phyloP scores from a whole-genome alignment of 2,888 invertebrate genomes.

The Augochlorella aurata region DNA sequence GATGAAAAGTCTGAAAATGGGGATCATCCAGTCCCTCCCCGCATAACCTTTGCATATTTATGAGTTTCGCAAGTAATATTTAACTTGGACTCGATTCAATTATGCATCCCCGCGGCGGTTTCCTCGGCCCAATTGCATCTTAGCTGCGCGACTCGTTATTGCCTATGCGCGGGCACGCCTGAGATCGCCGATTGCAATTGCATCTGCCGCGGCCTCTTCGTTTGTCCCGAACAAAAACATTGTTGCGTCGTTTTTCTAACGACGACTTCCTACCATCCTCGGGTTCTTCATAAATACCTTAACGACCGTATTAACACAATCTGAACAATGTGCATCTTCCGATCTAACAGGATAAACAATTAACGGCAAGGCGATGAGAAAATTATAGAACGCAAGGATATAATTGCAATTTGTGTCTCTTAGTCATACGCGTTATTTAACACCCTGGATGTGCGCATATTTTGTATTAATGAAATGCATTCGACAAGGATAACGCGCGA shows the following conservation, averaged over 20 bases:
- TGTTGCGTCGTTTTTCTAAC: background rate
- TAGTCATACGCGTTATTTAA: constrained; percentile 1
- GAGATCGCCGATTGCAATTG: constrained; percentile 2
- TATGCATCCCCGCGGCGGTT: constrained; percentile 43
- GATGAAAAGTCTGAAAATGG: constrained; percentile 34
- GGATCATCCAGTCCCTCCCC: background rate
- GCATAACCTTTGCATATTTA: constrained; percentile 41
- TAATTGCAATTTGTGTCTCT: background rate
- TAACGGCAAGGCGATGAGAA: background rate
- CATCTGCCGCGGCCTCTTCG: background rate
- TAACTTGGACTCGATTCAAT: constrained; percentile 48
- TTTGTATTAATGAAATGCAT: background rate
- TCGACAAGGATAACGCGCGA: background rate
- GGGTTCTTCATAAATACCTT: background rate
- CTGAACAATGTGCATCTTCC: background rate
- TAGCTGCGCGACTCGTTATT: constrained; percentile 29
- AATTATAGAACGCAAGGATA: background rate
- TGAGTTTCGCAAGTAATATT: constrained; percentile 56
- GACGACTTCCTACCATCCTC: background rate
- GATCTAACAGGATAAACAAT: background rate
- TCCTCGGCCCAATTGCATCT: constrained; percentile 53
- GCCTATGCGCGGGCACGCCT: constrained; percentile 27
- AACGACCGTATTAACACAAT: background rate
- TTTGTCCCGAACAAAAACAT: background rate
- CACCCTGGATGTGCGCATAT: background rate